phyloP scores from a whole-genome alignment of 1,140 invertebrate genomes.

The Luehdorfia chinensis region DNA sequence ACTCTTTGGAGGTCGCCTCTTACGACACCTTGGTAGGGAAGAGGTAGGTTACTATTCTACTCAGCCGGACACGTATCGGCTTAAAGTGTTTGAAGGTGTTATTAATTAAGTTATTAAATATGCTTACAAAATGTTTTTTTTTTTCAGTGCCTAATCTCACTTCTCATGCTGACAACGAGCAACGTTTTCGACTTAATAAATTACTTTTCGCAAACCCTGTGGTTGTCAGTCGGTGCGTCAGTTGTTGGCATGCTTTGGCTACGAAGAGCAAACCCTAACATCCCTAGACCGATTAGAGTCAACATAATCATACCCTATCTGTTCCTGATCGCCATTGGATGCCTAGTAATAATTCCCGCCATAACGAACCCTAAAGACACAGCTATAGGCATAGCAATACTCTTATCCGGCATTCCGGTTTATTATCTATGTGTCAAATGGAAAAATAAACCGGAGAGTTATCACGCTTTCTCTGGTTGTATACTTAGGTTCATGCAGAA shows the following conservation, averaged over 20 bases:
- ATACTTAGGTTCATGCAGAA: constrained; percentile 73
- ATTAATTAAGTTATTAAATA: too few relatives aligned
- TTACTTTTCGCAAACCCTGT: constrained; percentile 88
- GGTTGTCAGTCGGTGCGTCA: constrained; percentile 87
- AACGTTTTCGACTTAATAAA: constrained; percentile 86
- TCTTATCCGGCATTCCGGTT: constrained; percentile 93
- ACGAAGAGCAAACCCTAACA: constrained; percentile 83
- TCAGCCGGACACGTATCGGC: too few relatives aligned
- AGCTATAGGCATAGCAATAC: constrained; percentile 89
- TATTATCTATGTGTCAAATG: constrained; percentile 93
- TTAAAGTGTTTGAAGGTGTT: too few relatives aligned
- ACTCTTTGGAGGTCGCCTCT: too few relatives aligned
- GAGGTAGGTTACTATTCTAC: too few relatives aligned
- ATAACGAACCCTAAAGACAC: constrained; percentile 88
- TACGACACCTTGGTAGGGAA: too few relatives aligned
- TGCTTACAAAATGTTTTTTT: too few relatives aligned
- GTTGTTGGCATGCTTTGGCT: constrained; percentile 89
- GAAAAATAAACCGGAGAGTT: constrained; percentile 83
- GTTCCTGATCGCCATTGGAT: constrained; percentile 91
- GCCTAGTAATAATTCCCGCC: constrained; percentile 90
- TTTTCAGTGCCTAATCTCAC: constrained; percentile 83
- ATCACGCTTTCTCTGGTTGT: constrained; percentile 52
- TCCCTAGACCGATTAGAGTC: constrained; percentile 89
- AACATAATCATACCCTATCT: constrained; percentile 87
- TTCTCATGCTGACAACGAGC: constrained; percentile 84